Percentiles rank a stretch among this genome's conserved stretches.
Evolutionary conservation across 1,140 invertebrate species (phyloP).

Genomic region (Eriosoma lanigerum): DNA sequence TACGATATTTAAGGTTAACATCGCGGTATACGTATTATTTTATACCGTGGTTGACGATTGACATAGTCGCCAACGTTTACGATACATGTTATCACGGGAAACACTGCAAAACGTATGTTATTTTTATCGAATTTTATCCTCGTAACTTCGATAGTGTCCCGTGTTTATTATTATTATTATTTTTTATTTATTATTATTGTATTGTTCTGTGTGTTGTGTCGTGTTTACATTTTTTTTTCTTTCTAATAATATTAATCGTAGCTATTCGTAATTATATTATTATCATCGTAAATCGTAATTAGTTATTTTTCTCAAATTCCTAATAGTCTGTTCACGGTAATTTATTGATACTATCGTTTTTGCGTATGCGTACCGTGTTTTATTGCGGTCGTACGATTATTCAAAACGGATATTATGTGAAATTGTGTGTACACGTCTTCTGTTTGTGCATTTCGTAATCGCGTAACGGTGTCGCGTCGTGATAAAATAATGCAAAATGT

Average conservation of each 20-base stretch:
- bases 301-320: too few relatives aligned
- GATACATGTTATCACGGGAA: neutral
- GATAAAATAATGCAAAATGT: too few relatives aligned
- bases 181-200: neutral
- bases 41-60: too few relatives aligned
- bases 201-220: neutral
- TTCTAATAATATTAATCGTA: neutral
- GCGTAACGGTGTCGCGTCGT: too few relatives aligned
- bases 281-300: neutral
- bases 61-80: neutral
- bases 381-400: too few relatives aligned
- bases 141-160: too few relatives aligned
- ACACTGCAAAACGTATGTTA: slow-evolving; percentile 5
- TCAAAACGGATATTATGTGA: too few relatives aligned
- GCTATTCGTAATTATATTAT: neutral
- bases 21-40: too few relatives aligned
- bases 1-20: too few relatives aligned
- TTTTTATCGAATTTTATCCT: slow-evolving; percentile 34
- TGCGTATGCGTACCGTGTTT: neutral
- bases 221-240: neutral
- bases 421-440: too few relatives aligned
- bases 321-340: neutral
- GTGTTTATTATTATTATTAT: neutral
- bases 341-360: neutral
- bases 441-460: too few relatives aligned